A percentile compares a stretch with the other conserved stretches of the same genome.
Evolutionary conservation across 2,888 invertebrate species (phyloP).

Genomic region (Teinopalpus imperialis): DNA sequence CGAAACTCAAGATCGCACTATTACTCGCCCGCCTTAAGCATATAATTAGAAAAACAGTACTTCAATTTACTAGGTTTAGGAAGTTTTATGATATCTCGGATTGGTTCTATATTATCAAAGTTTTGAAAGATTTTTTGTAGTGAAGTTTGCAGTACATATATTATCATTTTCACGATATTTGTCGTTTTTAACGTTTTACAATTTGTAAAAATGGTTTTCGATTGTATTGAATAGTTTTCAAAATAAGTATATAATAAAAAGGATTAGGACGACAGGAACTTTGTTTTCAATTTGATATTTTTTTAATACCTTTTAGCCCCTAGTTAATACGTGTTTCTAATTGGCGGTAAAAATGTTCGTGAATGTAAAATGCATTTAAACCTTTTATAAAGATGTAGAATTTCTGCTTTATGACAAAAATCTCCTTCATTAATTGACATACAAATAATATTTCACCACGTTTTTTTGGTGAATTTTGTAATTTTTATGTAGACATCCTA

Average conservation of each 20-base stretch:
- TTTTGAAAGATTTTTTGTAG: no score
- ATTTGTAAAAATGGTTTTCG: not conserved
- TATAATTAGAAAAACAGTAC: no score
- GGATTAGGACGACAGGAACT: not conserved
- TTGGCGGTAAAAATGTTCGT: not conserved
- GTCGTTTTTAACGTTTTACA: not conserved
- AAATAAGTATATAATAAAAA: conserved; percentile 8
- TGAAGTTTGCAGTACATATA: conserved; percentile 31
- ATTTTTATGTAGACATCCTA: conserved; percentile 39
- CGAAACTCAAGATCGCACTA: no score
- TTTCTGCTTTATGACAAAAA: conserved; percentile 3
- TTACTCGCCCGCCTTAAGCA: no score
- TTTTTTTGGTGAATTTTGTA: conserved; percentile 29
- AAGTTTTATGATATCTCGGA: no score
- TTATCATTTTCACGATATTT: conserved; percentile 8
- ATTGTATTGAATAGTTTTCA: not conserved
- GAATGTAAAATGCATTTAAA: conserved; percentile 13
- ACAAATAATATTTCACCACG: conserved; percentile 13
- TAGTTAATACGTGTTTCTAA: not conserved
- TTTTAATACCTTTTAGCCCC: conserved; percentile 1
- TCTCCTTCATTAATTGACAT: conserved; percentile 17
- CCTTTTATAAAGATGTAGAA: not conserved
- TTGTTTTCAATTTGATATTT: conserved; percentile 8
- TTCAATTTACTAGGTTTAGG: no score
- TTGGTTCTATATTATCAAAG: no score